These are phyloP conservation scores for Pseudorhiza aurosa DNA, from an alignment of 30 jellyfish, hydroid and myxozoan species.

Conservation along the genomic window DNA sequence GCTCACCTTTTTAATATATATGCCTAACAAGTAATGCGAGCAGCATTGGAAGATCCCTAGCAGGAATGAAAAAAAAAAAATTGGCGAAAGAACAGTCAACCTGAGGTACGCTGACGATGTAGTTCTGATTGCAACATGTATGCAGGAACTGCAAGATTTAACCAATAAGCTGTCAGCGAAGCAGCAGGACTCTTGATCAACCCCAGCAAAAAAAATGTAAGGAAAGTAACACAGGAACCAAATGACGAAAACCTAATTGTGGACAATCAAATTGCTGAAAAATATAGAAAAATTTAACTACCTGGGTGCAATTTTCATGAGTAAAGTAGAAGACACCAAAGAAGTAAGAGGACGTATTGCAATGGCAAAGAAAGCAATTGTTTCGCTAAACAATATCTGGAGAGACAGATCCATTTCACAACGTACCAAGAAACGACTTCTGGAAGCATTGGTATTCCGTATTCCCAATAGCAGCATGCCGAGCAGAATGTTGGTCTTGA, in stretches of 20 bases:
- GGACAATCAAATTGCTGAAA: neutral
- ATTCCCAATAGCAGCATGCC: slow-evolving; percentile 14
- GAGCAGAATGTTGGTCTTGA: slow-evolving; percentile 12
- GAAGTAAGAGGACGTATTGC: no score
- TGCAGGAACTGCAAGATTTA: neutral
- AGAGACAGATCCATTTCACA: no score
- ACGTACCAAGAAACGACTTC: slow-evolving; percentile 21
- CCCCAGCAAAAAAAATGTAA: neutral
- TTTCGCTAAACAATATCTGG: slow-evolving; percentile 28
- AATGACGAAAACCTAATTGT: neutral
- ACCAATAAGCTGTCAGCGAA: neutral
- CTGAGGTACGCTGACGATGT: slow-evolving; percentile 37
- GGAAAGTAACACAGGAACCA: neutral
- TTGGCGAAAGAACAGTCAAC: slow-evolving; percentile 17
- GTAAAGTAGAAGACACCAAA: slow-evolving; percentile 11
- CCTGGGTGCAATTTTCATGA: slow-evolving; percentile 3
- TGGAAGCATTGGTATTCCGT: slow-evolving; percentile 24
- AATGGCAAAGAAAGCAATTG: slow-evolving; percentile 21
- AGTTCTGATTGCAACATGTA: slow-evolving; percentile 31
- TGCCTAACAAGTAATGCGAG: slow-evolving; percentile 26
- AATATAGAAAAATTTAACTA: neutral
- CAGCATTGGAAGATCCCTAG: slow-evolving; percentile 1
- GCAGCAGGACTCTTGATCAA: neutral
- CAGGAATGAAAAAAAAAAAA: slow-evolving; percentile 11
- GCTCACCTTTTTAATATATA: slow-evolving; percentile 22